phyloP scores from a whole-genome alignment of 2,797 vertebrate species.

The Bothrops alternatus region DNA sequence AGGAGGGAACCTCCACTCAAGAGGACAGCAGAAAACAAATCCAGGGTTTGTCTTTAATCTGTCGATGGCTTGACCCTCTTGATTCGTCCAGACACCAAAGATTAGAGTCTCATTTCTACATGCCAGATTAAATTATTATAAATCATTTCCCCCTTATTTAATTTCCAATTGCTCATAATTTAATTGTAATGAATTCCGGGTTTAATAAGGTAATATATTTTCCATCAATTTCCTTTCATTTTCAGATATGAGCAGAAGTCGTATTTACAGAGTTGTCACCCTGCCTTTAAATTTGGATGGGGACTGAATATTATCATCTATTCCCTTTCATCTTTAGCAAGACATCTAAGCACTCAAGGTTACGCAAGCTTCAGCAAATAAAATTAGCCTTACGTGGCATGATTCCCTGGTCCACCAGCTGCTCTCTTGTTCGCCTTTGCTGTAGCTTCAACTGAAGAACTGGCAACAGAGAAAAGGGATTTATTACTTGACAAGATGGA shows the following conservation, averaged over 20 bases:
- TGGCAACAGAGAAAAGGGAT: conserved; percentile 69
- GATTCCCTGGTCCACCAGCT: conserved; percentile 97
- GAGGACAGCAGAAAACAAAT: background rate
- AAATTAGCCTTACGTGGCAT: conserved; percentile 87
- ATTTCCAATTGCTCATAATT: background rate
- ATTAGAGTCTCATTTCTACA: background rate
- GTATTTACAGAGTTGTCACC: background rate
- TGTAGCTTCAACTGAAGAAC: conserved; percentile 94
- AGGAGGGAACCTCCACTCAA: background rate
- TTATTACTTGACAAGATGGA: conserved; percentile 56
- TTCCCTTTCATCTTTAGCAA: background rate
- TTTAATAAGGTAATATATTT: background rate
- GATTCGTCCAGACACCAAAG: background rate
- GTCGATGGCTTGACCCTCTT: background rate
- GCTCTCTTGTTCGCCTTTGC: conserved; percentile 91
- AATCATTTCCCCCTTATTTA: background rate
- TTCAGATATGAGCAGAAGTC: background rate
- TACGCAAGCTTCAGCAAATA: background rate
- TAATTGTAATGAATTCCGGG: background rate
- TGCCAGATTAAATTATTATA: background rate
- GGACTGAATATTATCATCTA: background rate
- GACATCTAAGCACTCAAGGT: background rate
- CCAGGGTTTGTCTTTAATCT: background rate
- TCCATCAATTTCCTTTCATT: background rate
- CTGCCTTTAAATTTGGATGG: background rate